Conservation (phyloP, 2,113 vertebrate genomes). For the Malurus cyaneus region DNA sequence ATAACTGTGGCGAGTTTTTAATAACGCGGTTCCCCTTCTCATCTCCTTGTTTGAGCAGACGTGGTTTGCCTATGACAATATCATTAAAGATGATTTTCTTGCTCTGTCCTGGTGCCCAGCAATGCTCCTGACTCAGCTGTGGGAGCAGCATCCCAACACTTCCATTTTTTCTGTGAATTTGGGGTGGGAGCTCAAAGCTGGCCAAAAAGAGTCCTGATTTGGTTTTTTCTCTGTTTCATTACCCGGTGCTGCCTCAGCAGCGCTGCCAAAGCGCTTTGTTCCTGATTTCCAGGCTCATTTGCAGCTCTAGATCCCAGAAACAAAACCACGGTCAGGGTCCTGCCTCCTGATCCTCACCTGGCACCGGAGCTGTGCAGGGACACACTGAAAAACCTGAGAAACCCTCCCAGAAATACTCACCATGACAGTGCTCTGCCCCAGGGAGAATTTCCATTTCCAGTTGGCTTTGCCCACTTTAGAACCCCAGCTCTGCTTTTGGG, state of each 20-base stretch:
- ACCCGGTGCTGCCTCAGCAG: neutral
- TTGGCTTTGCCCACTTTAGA: neutral
- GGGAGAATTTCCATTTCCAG: neutral
- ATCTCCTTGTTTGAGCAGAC: neutral
- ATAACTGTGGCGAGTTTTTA: conserved; percentile 5
- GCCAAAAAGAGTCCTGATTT: neutral
- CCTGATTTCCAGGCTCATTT: neutral
- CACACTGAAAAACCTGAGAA: neutral
- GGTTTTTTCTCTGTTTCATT: accelerated
- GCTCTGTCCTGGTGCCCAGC: neutral
- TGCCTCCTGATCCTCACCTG: neutral
- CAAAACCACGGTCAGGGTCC: accelerated
- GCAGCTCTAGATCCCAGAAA: neutral
- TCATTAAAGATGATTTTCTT: neutral
- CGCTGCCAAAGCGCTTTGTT: neutral
- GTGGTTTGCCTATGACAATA: neutral
- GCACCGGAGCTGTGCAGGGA: neutral
- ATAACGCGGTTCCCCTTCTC: neutral
- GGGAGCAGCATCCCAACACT: neutral
- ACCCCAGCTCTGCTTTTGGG: too few species aligned
- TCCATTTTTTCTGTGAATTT: accelerated
- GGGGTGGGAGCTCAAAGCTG: neutral
- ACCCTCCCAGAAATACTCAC: neutral
- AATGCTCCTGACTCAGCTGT: accelerated
- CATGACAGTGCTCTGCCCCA: accelerated